Conservation (phyloP, 2,888 invertebrate species). For the Gisinianus flammeolus region DNA sequence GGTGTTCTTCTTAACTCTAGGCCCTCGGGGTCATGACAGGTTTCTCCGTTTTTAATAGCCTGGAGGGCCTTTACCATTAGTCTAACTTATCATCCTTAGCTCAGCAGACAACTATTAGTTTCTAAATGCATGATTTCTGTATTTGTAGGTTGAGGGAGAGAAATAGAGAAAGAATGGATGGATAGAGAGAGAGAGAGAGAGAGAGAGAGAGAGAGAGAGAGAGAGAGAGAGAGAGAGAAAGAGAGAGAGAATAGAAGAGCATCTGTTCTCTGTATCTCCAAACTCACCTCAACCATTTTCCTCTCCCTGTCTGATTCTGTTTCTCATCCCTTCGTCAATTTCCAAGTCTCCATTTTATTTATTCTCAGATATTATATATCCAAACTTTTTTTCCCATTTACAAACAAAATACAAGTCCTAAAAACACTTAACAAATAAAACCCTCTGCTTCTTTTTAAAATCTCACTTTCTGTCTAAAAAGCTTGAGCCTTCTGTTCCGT, state of each 20-base stretch:
- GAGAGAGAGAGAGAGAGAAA: no score
- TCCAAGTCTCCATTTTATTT: conserved; percentile 26
- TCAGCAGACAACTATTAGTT: conserved; percentile 30
- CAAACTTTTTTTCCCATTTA: neutral
- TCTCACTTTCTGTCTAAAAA: conserved; percentile 21
- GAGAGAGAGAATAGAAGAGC: conserved; percentile 2
- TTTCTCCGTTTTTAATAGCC: conserved; percentile 30
- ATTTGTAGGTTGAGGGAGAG: conserved; percentile 3
- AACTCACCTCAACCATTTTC: neutral
- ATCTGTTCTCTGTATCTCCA: conserved; percentile 14
- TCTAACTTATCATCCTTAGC: conserved; percentile 32
- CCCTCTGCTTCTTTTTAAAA: neutral
- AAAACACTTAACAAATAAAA: conserved; percentile 21
- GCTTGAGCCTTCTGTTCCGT: neutral
- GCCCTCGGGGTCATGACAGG: conserved; percentile 38
- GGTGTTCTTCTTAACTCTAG: conserved; percentile 19
- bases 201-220: neutral
- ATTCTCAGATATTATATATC: neutral
- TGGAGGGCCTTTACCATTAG: conserved; percentile 30
- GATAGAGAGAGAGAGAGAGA: neutral
- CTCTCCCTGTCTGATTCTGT: neutral
- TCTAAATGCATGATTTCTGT: conserved; percentile 15
- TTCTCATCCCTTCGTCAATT: conserved; percentile 10
- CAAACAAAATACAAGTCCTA: neutral
- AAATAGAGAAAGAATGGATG: neutral